Percentiles rank a stretch among this genome's conserved stretches.
Conservation (phyloP, 2,113 vertebrate genomes). For the Prolemur simus region DNA sequence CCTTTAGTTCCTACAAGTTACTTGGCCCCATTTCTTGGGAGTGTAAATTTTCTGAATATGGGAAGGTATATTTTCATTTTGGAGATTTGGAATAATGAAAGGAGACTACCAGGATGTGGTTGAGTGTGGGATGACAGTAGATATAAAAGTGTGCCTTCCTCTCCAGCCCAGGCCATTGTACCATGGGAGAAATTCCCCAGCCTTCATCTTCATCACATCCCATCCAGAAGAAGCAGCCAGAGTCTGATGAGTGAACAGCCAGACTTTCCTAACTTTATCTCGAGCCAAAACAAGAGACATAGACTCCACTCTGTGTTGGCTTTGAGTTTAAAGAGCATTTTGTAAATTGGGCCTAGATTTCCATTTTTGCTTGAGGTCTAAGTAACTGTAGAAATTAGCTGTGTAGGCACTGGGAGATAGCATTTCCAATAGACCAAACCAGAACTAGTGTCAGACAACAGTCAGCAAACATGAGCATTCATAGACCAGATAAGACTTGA, state of each 20-base stretch:
- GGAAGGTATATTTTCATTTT: background rate
- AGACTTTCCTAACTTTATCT: background rate
- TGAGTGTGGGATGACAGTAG: background rate
- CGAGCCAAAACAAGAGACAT: background rate
- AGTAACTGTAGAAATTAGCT: background rate
- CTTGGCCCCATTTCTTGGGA: background rate
- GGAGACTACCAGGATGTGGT: background rate
- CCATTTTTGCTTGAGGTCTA: background rate
- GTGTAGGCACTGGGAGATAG: background rate
- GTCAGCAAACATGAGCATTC: background rate
- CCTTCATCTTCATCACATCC: background rate
- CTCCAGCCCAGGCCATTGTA: background rate
- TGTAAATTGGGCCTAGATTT: background rate
- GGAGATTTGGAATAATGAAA: background rate
- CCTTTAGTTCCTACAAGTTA: background rate
- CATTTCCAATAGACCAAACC: background rate
- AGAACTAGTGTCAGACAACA: background rate
- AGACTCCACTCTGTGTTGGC: background rate
- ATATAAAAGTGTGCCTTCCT: background rate
- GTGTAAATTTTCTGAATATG: background rate
- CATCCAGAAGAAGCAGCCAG: background rate
- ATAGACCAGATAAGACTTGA: background rate
- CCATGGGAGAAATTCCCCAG: background rate
- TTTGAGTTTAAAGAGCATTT: conserved; percentile 23
- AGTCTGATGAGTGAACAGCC: background rate